These are phyloP conservation scores for Barbus barbus DNA, from an alignment of 2,113 vertebrate genomes.

Conservation along the genomic window DNA sequence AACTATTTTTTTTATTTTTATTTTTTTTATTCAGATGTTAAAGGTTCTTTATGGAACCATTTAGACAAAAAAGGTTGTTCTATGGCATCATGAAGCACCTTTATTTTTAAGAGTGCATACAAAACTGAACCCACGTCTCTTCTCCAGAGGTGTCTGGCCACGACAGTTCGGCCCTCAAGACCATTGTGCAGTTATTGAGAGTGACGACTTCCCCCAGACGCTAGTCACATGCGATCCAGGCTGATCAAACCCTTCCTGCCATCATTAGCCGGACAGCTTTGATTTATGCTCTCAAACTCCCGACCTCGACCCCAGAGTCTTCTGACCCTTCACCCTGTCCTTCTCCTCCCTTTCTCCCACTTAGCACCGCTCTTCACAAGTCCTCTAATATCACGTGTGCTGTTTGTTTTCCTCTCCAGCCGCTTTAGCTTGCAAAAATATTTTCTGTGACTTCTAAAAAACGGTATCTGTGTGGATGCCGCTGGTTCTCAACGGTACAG, in stretches of 20 bases:
- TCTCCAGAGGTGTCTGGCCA: not conserved
- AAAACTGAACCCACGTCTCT: conserved; percentile 16
- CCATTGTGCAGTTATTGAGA: conserved; percentile 61
- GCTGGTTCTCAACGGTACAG: conserved; percentile 14
- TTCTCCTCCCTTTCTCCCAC: conserved; percentile 38
- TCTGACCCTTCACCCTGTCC: conserved; percentile 54
- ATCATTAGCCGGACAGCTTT: conserved; percentile 74
- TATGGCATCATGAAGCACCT: too few relatives aligned
- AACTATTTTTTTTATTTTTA: too few relatives aligned
- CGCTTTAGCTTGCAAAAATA: conserved; percentile 70
- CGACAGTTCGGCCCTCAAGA: conserved; percentile 51
- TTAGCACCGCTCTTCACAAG: conserved; percentile 45
- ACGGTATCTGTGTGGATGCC: conserved; percentile 65
- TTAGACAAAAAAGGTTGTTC: too few relatives aligned
- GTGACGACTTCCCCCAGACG: conserved; percentile 68
- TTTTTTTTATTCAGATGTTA: too few relatives aligned
- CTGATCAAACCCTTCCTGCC: conserved; percentile 71
- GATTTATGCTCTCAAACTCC: conserved; percentile 75
- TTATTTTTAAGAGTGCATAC: too few relatives aligned
- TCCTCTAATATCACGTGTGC: conserved; percentile 57
- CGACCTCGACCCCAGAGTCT: conserved; percentile 65
- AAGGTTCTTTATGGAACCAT: too few relatives aligned
- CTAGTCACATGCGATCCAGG: conserved; percentile 69
- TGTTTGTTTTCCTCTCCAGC: conserved; percentile 70
- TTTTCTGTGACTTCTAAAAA: conserved; percentile 65